These are phyloP conservation scores for Sylvietta virens DNA, from an alignment of 2,113 vertebrate species.

Conservation along the genomic window DNA sequence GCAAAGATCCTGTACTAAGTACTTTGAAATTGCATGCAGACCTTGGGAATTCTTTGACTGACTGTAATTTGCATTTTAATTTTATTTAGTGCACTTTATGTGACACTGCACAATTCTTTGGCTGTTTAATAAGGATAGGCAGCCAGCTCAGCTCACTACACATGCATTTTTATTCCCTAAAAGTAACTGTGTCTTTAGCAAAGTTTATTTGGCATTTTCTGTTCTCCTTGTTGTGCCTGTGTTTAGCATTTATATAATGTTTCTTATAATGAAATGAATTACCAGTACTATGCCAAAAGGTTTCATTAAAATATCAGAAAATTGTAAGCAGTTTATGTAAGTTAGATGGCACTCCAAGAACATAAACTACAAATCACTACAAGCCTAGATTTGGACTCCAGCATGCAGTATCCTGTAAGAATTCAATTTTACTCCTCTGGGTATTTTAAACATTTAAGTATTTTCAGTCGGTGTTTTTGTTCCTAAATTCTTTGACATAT, in stretches of 20 bases:
- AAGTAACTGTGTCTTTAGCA: neutral
- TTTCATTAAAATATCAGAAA: neutral
- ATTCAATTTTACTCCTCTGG: neutral
- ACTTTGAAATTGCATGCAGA: neutral
- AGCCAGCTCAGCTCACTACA: neutral
- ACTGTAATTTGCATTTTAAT: neutral
- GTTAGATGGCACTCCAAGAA: slow-evolving; percentile 14
- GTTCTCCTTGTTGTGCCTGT: neutral
- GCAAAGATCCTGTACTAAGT: neutral
- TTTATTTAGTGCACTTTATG: neutral
- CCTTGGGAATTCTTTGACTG: neutral
- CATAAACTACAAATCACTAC: neutral
- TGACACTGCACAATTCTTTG: neutral
- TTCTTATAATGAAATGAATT: neutral
- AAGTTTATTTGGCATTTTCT: neutral
- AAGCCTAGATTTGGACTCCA: neutral
- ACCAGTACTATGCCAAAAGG: neutral
- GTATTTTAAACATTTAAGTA: neutral
- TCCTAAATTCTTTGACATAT: neutral
- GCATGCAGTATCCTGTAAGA: neutral
- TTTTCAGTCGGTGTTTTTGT: neutral
- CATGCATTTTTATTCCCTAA: neutral
- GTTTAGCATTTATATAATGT: neutral
- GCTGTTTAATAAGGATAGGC: neutral
- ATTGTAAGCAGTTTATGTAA: neutral